Evolutionary conservation across 1,140 invertebrate species (phyloP).

Genomic region (Micrasema minimum): DNA sequence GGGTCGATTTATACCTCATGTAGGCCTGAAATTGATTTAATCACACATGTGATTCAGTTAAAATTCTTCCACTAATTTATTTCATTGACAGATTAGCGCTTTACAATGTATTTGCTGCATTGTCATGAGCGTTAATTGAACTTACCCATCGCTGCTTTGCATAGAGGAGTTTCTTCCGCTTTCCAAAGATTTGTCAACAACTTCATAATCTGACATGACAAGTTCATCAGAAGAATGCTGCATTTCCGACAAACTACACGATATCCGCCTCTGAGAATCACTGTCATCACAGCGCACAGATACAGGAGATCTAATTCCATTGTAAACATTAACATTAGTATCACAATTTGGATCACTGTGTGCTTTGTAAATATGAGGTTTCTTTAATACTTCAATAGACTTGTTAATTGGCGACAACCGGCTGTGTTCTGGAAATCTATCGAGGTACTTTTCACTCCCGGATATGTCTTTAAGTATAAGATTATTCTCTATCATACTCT

Average conservation of each 20-base stretch:
- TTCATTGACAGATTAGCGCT: no score
- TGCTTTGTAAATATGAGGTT: slow-evolving; percentile 40
- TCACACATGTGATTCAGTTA: no score
- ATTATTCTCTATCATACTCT: slow-evolving; percentile 43
- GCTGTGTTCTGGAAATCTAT: slow-evolving; percentile 32
- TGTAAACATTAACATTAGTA: slow-evolving; percentile 19
- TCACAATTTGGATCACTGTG: slow-evolving; percentile 50
- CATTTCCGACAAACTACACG: slow-evolving; percentile 48
- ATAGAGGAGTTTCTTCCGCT: slow-evolving; percentile 33
- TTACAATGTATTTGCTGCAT: no score
- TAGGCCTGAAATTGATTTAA: no score
- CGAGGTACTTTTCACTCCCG: slow-evolving; percentile 40
- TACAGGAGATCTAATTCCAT: background rate
- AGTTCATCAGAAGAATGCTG: slow-evolving; percentile 38
- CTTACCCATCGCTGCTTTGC: slow-evolving; percentile 41
- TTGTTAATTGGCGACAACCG: slow-evolving; percentile 40
- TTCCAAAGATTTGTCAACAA: slow-evolving; percentile 28
- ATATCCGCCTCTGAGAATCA: slow-evolving; percentile 42
- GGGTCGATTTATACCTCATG: no score
- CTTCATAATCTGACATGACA: slow-evolving; percentile 29
- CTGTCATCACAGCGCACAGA: background rate
- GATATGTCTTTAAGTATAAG: slow-evolving; percentile 1
- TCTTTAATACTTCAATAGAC: slow-evolving; percentile 44
- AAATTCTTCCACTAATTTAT: no score
- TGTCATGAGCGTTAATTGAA: no score